Conservation (phyloP, 2,113 vertebrate species). For the Ailuropoda melanoleuca region DNA sequence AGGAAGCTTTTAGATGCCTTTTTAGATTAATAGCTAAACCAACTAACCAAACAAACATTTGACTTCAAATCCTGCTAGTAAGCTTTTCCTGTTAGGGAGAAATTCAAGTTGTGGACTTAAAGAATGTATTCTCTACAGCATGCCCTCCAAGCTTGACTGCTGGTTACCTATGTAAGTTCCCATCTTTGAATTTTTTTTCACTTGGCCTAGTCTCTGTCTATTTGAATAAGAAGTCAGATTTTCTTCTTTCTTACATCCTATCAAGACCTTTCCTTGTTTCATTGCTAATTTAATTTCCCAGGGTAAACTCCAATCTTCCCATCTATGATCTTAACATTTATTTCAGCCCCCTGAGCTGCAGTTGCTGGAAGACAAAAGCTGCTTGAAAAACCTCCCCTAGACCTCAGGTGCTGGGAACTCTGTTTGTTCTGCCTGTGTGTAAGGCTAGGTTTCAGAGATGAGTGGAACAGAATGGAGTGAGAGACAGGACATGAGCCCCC, state of each 20-base stretch:
- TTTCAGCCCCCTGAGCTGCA: neutral
- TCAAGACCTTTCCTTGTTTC: neutral
- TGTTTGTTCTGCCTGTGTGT: neutral
- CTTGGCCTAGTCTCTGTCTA: neutral
- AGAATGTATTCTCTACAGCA: neutral
- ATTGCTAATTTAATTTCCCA: neutral
- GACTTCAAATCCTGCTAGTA: neutral
- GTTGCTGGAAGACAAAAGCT: neutral
- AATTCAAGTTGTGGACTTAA: neutral
- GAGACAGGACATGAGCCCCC: neutral
- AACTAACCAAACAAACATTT: neutral
- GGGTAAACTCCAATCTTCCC: neutral
- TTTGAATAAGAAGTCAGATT: neutral
- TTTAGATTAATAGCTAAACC: neutral
- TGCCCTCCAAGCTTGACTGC: neutral
- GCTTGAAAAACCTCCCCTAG: neutral
- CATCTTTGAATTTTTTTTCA: neutral
- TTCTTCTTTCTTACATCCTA: neutral
- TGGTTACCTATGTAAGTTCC: neutral
- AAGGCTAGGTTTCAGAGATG: neutral
- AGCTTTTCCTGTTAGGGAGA: neutral
- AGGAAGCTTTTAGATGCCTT: neutral
- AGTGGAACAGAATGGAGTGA: neutral
- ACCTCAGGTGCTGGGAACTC: neutral
- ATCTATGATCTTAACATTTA: neutral